Evolutionary conservation across 2,888 invertebrate genomes (phyloP), one percentile per base, ranked within the genome.

Genomic region (Pseudococcus longispinus): DNA sequence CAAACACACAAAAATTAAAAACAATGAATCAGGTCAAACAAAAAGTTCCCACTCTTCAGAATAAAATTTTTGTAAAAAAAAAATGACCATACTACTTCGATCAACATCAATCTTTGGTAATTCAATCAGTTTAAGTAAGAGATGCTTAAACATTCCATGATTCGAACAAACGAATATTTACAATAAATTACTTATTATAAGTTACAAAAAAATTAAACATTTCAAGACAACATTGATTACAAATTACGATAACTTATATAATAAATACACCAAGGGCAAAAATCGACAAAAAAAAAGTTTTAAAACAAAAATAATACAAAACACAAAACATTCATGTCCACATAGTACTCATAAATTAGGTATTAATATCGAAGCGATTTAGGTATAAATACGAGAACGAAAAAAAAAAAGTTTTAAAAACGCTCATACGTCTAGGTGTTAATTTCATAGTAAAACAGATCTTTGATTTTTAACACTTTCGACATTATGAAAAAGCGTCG

Each of bases 391-490:
- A 46, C 2, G 15, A 13, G 3, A 23, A 60, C 23, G 9, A 60
- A 60, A 60, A 23, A 23, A 23, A 23, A 23, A 60, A 13, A 6
- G 8, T 3, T 46, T 46, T 8, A 51, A 51, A 51, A 51, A 51
- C 13, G 46, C 46, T 5, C 13, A 51, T 15, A 37, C 44, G 37
- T 46, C 4, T 55, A n/a, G n/a, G n/a, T 11, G 1, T 74, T 74
- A 74, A 74, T 74, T 32, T 42, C 42, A 80, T 23, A 80, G 77
- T 42, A 80, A 80, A 37, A 80, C 77, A 42, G 77, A 80, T 80
- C 42, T 80, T 55, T 83, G 83, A 83, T 51, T 83, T 46, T 51
- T 55, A 9, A 51, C 51, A 18, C 15, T 83, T 51, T 83, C 83
- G 26, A 51, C 51, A 44, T 46, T 42, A 46, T 55, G 51, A 23